Conservation (phyloP, 2,888 invertebrate genomes). For the Limnephilus auricula region DNA sequence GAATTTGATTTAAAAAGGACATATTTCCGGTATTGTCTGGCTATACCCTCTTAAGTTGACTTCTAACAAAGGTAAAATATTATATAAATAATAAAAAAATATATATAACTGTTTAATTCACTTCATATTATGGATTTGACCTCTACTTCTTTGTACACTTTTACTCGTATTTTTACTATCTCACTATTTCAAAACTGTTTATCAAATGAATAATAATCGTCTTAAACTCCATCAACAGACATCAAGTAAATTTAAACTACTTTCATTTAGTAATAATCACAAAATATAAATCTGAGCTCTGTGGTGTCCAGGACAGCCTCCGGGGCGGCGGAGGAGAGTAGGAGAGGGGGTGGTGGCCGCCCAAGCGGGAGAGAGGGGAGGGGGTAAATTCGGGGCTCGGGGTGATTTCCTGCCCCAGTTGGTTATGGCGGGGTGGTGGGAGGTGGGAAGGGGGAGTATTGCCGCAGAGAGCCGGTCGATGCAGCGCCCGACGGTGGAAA, state of each 20-base stretch:
- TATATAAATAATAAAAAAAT: no score
- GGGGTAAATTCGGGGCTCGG: conserved; percentile 12
- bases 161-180: no score
- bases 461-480: conserved; percentile 56
- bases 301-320: background rate
- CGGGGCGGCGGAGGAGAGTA: background rate
- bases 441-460: conserved; percentile 31
- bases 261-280: background rate
- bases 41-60: no score
- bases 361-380: background rate
- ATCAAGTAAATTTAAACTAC: background rate
- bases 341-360: background rate
- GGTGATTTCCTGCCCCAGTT: conserved; percentile 31
- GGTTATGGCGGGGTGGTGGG: conserved; percentile 19
- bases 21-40: no score
- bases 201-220: no score
- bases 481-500: conserved; percentile 44
- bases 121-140: no score
- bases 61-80: no score
- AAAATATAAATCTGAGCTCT: background rate
- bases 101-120: no score
- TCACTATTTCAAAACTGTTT: no score
- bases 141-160: no score
- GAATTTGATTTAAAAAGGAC: no score
- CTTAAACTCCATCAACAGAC: background rate